These are phyloP conservation scores for Cephalopterus ornatus DNA, from an alignment of 2,113 vertebrate genomes.

Conservation along the genomic window DNA sequence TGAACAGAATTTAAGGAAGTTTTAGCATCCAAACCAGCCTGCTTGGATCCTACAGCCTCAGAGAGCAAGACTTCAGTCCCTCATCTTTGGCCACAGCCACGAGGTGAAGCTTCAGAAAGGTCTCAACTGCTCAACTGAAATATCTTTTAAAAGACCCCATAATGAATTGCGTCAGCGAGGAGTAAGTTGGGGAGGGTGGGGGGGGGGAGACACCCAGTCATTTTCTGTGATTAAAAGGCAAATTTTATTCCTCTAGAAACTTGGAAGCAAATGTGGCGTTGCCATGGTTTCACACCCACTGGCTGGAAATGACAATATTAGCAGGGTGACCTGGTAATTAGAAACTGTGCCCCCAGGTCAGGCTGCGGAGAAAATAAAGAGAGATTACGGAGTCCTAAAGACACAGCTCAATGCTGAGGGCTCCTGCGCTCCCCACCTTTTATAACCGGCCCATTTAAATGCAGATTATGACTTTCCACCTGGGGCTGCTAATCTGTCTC, in stretches of 20 bases:
- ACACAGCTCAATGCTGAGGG: conserved; percentile 60
- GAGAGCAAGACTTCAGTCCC: neutral
- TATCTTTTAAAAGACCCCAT: neutral
- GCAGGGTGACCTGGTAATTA: conserved; percentile 62
- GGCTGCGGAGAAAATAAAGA: conserved; percentile 61
- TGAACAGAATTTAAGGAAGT: neutral
- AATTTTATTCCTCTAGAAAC: conserved; percentile 55
- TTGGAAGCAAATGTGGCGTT: conserved; percentile 33
- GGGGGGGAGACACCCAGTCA: neutral
- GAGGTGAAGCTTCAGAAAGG: neutral
- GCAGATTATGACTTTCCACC: conserved; percentile 66
- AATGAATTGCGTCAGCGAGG: neutral
- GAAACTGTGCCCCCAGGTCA: conserved; percentile 69
- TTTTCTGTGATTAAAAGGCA: conserved; percentile 57
- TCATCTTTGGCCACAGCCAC: neutral
- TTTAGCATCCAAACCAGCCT: neutral
- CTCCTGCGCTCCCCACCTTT: conserved; percentile 56
- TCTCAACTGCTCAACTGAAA: neutral
- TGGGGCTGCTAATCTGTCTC: conserved; percentile 65
- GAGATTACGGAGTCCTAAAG: conserved; percentile 67
- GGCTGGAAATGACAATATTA: conserved; percentile 74
- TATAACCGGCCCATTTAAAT: conserved; percentile 41
- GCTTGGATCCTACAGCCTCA: accelerated
- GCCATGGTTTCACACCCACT: conserved; percentile 43
- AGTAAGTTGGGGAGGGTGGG: neutral